Percentiles rank a stretch among this genome's conserved stretches.
Evolutionary conservation across 2,113 vertebrate genomes (phyloP).

Genomic region (Mola mola): DNA sequence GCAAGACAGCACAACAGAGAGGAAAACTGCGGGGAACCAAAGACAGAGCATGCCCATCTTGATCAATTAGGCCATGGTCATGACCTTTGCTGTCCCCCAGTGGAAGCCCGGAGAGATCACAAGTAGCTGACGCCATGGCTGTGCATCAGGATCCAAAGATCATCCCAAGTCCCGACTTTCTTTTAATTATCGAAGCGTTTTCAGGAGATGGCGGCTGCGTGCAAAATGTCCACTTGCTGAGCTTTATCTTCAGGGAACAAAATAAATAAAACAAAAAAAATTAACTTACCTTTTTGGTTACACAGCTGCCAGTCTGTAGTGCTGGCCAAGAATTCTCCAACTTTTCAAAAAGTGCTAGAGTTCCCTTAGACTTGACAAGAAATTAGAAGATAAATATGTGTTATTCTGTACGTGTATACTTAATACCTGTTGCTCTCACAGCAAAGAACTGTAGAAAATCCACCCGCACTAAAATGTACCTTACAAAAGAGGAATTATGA

Average conservation of each 20-base stretch:
- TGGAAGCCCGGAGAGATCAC: constrained; percentile 34
- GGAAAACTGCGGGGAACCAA: constrained; percentile 33
- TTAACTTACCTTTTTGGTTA: constrained; percentile 19
- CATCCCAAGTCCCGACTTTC: constrained; percentile 21
- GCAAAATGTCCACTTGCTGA: constrained; percentile 19
- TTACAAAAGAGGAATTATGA: neutral
- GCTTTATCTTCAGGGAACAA: constrained; percentile 3
- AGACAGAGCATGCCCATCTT: constrained; percentile 38
- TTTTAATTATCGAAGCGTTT: constrained; percentile 64
- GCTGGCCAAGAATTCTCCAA: neutral
- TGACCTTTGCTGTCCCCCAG: constrained; percentile 40
- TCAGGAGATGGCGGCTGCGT: constrained; percentile 11
- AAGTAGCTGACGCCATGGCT: constrained; percentile 48
- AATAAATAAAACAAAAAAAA: neutral
- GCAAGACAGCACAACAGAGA: constrained; percentile 18
- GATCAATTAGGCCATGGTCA: constrained; percentile 37
- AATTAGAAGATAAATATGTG: too few relatives aligned
- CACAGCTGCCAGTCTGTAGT: constrained; percentile 19
- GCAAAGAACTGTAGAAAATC: too few relatives aligned
- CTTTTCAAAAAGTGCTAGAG: constrained; percentile 10
- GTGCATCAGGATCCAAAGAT: constrained; percentile 57
- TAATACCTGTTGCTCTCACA: too few relatives aligned
- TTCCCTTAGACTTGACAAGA: too few relatives aligned
- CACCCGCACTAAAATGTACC: too few relatives aligned
- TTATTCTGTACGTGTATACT: too few relatives aligned